Base-by-base conservation (phyloP, 2,113 vertebrate genomes). In the Bos javanicus region DNA sequence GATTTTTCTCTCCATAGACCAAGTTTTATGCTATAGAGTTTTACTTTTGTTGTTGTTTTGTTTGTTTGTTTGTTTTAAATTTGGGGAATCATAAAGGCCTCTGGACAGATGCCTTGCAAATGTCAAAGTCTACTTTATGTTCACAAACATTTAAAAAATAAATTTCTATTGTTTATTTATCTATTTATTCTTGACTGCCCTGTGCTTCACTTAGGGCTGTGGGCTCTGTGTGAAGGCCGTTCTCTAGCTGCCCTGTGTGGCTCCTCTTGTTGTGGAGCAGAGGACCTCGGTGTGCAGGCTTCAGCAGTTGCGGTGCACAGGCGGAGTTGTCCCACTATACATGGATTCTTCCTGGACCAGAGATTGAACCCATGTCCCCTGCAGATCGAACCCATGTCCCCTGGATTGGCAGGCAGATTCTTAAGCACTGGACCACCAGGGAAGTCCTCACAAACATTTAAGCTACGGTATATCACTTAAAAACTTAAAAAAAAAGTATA, bases 31-130 rank as follows among this genome's bases (percentile, higher is more conserved):
- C 15, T 26, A 17, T 19, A 59, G 74, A 85, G n/a, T 67, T 76
- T 71, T 64, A 64, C 90, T 96, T 15, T 57, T 92, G 17, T 28
- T 85, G 28, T 23, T 82, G 59, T 89, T 90, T 94, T 86, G 28
- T 81, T 91, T 85, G 52, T 81, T 91, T 85, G 52, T 43, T 64
- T 94, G 91, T 89, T 85, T 94, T 30, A 91, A 94, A 54, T 64
- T 82, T 76, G 54, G 48, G 39, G 23, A 80, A 83, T 62, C 36
- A 30, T 85, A 80, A 90, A 89, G 80, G 7, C 50, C 21, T 83
- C 80, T 84, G 71, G 48, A 95, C 23, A 87, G 76, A 90, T 84
- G n/a, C 5, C n/a, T 95, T 95, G 52, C n/a, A 89, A 89, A 83
- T 33, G 6, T 82, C 50, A 94, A 92, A 57, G 25, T 94, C 76